Evolutionary conservation across 2,113 vertebrate species (phyloP).

Genomic region (Telmatochromis sp.): DNA sequence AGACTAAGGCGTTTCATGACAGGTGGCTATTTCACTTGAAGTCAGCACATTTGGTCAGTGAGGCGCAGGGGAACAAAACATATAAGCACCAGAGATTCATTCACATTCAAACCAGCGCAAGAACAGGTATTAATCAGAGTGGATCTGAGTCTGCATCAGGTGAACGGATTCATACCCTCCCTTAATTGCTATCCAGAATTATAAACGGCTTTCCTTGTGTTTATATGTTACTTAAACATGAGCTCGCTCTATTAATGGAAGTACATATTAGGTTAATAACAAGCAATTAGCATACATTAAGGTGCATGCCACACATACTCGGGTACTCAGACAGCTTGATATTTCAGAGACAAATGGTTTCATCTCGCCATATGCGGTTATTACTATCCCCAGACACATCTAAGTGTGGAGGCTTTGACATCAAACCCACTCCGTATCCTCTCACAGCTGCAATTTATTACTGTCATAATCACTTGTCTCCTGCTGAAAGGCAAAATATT

Average conservation of each 20-base stretch:
- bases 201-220: neutral
- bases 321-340: conserved; percentile 29
- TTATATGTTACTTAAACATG: neutral
- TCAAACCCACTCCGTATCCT: neutral
- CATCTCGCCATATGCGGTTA: conserved; percentile 9
- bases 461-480: conserved; percentile 5
- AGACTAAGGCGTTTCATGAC: conserved; percentile 6
- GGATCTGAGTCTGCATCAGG: neutral
- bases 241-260: conserved; percentile 7
- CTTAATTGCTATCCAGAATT: neutral
- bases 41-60: conserved; percentile 26
- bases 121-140: neutral
- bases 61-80: neutral
- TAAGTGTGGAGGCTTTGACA: conserved; percentile 23
- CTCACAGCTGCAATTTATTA: conserved; percentile 7
- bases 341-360: conserved; percentile 45
- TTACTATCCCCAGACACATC: conserved; percentile 34
- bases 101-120: neutral
- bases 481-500: conserved; percentile 8
- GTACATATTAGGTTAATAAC: conserved; percentile 40
- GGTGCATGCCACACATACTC: conserved; percentile 30
- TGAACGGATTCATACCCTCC: neutral
- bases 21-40: conserved; percentile 23
- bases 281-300: conserved; percentile 58
- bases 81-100: conserved; percentile 14